Evolutionary conservation across 2,888 invertebrate species (phyloP).

Genomic region (Nemotelus pantherinus): DNA sequence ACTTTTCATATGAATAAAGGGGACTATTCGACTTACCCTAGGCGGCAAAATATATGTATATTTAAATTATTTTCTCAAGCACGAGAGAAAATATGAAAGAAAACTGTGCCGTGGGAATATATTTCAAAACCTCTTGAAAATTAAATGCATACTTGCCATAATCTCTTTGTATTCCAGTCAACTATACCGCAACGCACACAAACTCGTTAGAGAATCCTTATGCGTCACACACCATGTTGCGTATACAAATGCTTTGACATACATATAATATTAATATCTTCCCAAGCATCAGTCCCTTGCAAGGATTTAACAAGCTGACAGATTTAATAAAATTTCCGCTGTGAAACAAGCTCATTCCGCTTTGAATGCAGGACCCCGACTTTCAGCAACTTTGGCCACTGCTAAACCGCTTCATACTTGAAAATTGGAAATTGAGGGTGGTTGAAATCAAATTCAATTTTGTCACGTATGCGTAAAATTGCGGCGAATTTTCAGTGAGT

Average conservation of each 20-base stretch:
- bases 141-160: constrained; percentile 1
- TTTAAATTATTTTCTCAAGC: not conserved
- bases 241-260: not conserved
- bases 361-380: not conserved
- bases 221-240: not conserved
- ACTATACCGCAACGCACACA: not conserved
- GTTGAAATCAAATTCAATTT: constrained; percentile 51
- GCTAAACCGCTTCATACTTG: not conserved
- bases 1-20: not conserved
- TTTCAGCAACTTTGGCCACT: not conserved
- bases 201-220: not conserved
- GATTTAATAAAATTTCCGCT: constrained; percentile 51
- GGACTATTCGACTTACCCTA: too few species aligned
- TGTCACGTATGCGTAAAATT: constrained; percentile 52
- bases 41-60: not conserved
- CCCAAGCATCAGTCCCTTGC: constrained; percentile 1
- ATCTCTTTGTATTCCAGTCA: constrained; percentile 1
- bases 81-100: not conserved
- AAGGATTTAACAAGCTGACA: constrained; percentile 47
- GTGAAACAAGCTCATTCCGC: constrained; percentile 47
- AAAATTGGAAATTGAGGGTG: constrained; percentile 42
- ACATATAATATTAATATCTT: constrained; percentile 3
- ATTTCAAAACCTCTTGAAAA: not conserved
- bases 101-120: constrained; percentile 2
- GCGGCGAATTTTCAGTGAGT: constrained; percentile 45